Base-by-base conservation (phyloP, 2,797 vertebrate genomes). In the Holocentrus rufus region DNA sequence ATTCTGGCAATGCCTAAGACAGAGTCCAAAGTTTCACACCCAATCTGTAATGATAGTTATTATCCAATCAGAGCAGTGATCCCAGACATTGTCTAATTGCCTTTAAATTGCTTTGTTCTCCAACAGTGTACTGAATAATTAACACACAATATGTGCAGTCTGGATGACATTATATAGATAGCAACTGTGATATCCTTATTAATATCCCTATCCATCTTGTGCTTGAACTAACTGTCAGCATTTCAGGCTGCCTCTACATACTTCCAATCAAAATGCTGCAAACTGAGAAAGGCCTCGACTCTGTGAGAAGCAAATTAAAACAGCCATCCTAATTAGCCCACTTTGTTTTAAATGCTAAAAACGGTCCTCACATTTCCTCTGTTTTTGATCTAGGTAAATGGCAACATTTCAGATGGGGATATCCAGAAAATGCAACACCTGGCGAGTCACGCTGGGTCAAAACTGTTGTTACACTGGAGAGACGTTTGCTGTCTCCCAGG, bases 221-320 rank as follows among this genome's bases (percentile, higher is more conserved):
- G 25, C 54, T 56, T 30, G 22, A 30, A 23, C 27, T 7, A 56
- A 17, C 57, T 73, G 81, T 87, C 81, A 81, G 81, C 59, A 25
- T 80, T 87, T 82, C 54, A 85, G 50, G 80, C 55, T 31, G 60
- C 67, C 76, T 64, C 53, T 54, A 73, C 77, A 71, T 71, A 77
- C 52, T 87, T 80, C 72, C 63, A 77, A 65, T 62, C 74, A 84
- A 79, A 81, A 83, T 76, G 82, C 71, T 79, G 76, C 77, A 72
- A 81, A 80, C 66, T 69, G 82, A 76, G 74, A 77, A 78, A 77
- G 74, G 64, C 57, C 42, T 57, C 69, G 10, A n/a, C 66, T 46
- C 74, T 50, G 81, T 52, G 71, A 86, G 80, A 75, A 52, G 63
- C 80, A 80, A 87, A 87, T 87, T 87, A 82, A 81, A 90, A 77